Percentiles rank a stretch among this genome's conserved stretches.
These are phyloP conservation scores for Pipra filicauda DNA, from an alignment of 2,113 vertebrate genomes.

Conservation along the genomic window DNA sequence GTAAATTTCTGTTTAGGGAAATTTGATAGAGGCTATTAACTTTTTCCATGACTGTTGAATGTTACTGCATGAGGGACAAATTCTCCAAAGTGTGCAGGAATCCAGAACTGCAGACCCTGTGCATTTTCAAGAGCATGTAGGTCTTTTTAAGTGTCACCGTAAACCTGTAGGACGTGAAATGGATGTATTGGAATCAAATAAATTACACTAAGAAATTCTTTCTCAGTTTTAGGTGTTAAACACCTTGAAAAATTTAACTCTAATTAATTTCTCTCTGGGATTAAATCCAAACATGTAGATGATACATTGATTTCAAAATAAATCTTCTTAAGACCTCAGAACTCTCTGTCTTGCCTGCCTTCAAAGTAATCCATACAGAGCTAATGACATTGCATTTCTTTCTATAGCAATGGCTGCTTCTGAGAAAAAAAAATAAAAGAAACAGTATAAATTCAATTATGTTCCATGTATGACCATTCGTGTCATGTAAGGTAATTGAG, in stretches of 20 bases:
- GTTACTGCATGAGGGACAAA: not conserved
- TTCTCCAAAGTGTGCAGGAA: not conserved
- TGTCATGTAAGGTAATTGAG: not conserved
- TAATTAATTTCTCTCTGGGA: not conserved
- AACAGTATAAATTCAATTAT: not conserved
- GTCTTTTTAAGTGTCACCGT: not conserved
- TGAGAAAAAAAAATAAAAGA: not conserved
- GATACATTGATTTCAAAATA: not conserved
- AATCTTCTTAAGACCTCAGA: not conserved
- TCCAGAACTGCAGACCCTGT: not conserved
- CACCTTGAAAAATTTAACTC: not conserved
- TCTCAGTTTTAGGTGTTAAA: not conserved
- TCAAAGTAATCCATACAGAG: not conserved
- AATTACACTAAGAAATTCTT: not conserved
- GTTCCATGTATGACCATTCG: not conserved
- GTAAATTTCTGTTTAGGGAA: not conserved
- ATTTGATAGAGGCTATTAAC: not conserved
- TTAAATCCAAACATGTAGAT: not conserved
- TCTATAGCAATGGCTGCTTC: not conserved
- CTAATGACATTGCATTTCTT: not conserved
- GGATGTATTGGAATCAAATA: not conserved
- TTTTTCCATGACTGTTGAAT: not conserved
- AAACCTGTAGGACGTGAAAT: not conserved
- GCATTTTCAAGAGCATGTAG: not conserved
- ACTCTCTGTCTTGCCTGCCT: not conserved